Conservation (phyloP, 2,888 invertebrate genomes). For the Abrostola tripartita region DNA sequence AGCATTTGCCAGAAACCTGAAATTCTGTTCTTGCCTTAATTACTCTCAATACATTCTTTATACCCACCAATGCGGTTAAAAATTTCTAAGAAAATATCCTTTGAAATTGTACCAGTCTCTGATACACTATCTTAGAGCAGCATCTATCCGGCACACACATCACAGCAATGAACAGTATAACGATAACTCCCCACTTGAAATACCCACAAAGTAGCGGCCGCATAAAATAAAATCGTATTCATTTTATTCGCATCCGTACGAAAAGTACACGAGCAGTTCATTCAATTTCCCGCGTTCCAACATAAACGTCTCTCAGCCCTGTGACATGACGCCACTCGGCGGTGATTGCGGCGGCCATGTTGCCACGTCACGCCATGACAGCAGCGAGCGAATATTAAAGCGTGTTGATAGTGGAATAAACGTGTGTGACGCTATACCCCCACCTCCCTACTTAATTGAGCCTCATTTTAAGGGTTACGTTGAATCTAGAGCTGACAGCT, state of each 20-base stretch:
- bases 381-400: conserved; percentile 59
- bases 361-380: conserved; percentile 66
- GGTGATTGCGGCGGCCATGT: conserved; percentile 65
- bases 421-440: conserved; percentile 48
- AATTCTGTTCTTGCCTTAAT: too few relatives aligned
- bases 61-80: too few relatives aligned
- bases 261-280: conserved; percentile 37
- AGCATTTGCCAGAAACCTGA: too few relatives aligned
- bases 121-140: too few relatives aligned
- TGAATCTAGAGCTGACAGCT: conserved; percentile 6
- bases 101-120: too few relatives aligned
- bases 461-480: conserved; percentile 37
- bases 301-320: conserved; percentile 49
- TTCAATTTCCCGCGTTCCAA: conserved; percentile 49
- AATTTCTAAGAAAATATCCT: too few relatives aligned
- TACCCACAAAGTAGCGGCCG: conserved; percentile 11
- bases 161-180: background rate
- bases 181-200: background rate
- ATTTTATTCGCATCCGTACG: conserved; percentile 25
- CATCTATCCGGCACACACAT: too few relatives aligned
- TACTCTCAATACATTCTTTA: too few relatives aligned
- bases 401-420: conserved; percentile 55
- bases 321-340: conserved; percentile 52
- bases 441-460: conserved; percentile 45
- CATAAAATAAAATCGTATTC: conserved; percentile 24